Evolutionary conservation across 1,140 invertebrate species (phyloP).

Genomic region (Drosophila nasuta): DNA sequence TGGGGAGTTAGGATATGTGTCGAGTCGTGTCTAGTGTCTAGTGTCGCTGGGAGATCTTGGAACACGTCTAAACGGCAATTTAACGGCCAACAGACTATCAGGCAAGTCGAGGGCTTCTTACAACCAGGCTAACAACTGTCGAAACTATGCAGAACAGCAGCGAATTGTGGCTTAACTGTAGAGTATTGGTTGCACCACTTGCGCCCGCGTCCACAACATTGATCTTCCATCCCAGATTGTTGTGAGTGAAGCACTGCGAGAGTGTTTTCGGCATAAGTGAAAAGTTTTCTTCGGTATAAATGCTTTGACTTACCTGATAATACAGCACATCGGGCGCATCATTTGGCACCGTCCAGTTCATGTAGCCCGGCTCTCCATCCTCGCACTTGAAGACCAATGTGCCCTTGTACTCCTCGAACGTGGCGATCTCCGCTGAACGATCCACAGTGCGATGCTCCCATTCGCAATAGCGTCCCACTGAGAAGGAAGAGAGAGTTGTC

Average conservation of each 20-base stretch:
- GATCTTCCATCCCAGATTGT: slow-evolving; percentile 97
- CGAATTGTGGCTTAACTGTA: slow-evolving; percentile 17
- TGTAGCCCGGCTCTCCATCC: slow-evolving; percentile 89
- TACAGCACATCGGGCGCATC: slow-evolving; percentile 93
- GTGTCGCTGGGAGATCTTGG: slow-evolving; percentile 30
- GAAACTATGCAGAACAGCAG: slow-evolving; percentile 43
- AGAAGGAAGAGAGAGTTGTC: background rate
- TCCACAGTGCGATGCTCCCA: slow-evolving; percentile 79
- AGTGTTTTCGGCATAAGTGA: background rate
- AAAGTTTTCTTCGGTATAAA: background rate
- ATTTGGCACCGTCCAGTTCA: slow-evolving; percentile 93
- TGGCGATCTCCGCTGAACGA: slow-evolving; percentile 72
- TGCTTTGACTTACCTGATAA: slow-evolving; percentile 90
- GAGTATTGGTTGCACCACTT: slow-evolving; percentile 75
- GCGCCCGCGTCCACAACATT: slow-evolving; percentile 90
- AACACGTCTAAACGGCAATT: slow-evolving; percentile 26
- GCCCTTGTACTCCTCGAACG: slow-evolving; percentile 89
- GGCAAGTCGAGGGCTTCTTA: slow-evolving; percentile 57
- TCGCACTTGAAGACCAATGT: slow-evolving; percentile 91
- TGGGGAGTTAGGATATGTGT: slow-evolving; percentile 45
- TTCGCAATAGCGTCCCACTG: slow-evolving; percentile 80
- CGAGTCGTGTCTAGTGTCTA: slow-evolving; percentile 24
- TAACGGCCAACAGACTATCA: slow-evolving; percentile 69
- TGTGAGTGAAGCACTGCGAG: slow-evolving; percentile 95
- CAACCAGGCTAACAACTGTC: slow-evolving; percentile 71